A percentile compares a stretch with the other conserved stretches of the same genome.
Evolutionary conservation across 2,888 invertebrate species (phyloP).

Genomic region (Rambutsinella grinnellia): DNA sequence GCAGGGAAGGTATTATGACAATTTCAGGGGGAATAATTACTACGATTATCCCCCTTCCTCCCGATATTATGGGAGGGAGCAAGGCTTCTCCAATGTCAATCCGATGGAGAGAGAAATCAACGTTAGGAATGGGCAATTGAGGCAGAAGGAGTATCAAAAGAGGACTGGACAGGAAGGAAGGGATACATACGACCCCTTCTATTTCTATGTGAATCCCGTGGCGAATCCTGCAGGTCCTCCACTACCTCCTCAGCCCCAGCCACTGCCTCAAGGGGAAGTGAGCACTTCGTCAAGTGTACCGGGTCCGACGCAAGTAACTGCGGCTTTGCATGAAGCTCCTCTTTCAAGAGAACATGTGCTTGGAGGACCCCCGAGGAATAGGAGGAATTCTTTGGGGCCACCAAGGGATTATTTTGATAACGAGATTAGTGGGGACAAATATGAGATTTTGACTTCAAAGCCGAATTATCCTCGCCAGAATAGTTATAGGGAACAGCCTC

Average conservation of each 20-base stretch:
- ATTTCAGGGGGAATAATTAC: conserved; percentile 7
- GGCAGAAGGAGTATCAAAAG: conserved; percentile 52
- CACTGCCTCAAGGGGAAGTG: no score
- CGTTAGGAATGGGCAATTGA: conserved; percentile 43
- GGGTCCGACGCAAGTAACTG: conserved; percentile 6
- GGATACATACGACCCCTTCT: conserved; percentile 58
- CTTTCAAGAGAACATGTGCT: conserved; percentile 24
- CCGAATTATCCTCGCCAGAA: conserved; percentile 33
- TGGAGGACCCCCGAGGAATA: conserved; percentile 52
- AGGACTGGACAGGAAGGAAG: conserved; percentile 41
- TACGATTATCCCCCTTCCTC: conserved; percentile 31
- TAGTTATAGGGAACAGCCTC: conserved; percentile 11
- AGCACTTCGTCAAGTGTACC: no score
- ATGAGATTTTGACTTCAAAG: conserved; percentile 50
- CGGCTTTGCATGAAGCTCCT: conserved; percentile 1
- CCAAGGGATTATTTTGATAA: conserved; percentile 49
- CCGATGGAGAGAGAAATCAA: conserved; percentile 35
- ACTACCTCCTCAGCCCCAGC: conserved; percentile 6
- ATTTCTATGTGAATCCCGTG: conserved; percentile 43
- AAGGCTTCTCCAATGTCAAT: conserved; percentile 14
- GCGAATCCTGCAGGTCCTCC: conserved; percentile 1
- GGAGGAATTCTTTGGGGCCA: conserved; percentile 46
- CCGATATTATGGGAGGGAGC: conserved; percentile 2
- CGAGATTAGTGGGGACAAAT: conserved; percentile 52
- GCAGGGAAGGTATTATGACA: conserved; percentile 9